Conservation (phyloP, 1,140 invertebrate species). For the Aricia agestis region DNA sequence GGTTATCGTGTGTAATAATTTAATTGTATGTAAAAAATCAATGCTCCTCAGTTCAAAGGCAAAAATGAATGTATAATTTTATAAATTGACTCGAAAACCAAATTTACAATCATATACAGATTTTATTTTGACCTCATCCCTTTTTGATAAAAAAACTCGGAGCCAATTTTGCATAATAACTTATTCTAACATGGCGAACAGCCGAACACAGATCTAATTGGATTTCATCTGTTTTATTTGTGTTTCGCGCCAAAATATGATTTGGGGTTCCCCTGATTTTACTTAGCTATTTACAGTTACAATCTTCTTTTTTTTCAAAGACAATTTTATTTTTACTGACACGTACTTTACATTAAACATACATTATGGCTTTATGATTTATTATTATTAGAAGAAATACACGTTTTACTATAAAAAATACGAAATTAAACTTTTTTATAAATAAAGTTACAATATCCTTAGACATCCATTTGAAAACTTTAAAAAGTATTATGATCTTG, state of each 20-base stretch:
- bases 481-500: no score
- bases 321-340: no score
- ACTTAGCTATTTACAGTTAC: not conserved
- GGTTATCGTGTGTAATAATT: not conserved
- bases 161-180: constrained; percentile 65
- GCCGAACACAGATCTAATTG: constrained; percentile 56
- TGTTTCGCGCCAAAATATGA: constrained; percentile 31
- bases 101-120: constrained; percentile 17
- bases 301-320: no score
- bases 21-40: not conserved
- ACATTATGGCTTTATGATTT: no score
- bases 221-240: constrained; percentile 53
- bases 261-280: constrained; percentile 29
- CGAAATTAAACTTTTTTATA: no score
- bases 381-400: no score
- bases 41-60: not conserved
- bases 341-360: no score
- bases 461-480: no score
- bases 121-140: constrained; percentile 32
- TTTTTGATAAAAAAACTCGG: constrained; percentile 44
- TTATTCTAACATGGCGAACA: constrained; percentile 57
- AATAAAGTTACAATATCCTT: no score
- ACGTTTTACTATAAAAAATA: no score
- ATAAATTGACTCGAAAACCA: constrained; percentile 7
- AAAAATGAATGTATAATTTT: constrained; percentile 13